Evolutionary conservation across 2,888 invertebrate species (phyloP).

Genomic region (Acrocyrtus sp.): DNA sequence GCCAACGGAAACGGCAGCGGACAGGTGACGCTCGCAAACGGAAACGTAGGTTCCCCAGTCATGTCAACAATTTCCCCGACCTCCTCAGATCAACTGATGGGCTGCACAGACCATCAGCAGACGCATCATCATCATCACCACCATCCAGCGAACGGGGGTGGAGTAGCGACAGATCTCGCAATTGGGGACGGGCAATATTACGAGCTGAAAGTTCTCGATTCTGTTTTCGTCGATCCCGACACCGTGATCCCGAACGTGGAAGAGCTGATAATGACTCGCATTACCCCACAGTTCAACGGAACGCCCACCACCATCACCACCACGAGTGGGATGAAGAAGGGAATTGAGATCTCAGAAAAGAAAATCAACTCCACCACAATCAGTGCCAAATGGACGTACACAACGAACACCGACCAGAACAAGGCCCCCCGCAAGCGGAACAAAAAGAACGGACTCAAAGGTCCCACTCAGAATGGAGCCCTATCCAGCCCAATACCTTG

Average conservation of each 20-base stretch:
- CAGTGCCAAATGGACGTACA: constrained; percentile 63
- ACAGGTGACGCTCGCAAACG: constrained; percentile 10
- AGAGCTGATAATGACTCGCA: constrained; percentile 61
- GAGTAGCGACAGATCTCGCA: constrained; percentile 31
- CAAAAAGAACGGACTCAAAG: constrained; percentile 44
- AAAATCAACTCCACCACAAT: constrained; percentile 61
- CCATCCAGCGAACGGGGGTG: neutral
- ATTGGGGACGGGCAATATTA: constrained; percentile 52
- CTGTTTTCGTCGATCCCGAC: constrained; percentile 55
- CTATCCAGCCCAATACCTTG: constrained; percentile 40
- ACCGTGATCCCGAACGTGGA: constrained; percentile 63
- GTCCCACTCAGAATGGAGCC: constrained; percentile 19
- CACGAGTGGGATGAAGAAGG: constrained; percentile 34
- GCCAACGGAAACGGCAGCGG: constrained; percentile 19
- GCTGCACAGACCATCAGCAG: neutral
- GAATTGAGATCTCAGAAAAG: constrained; percentile 54
- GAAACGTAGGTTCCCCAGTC: constrained; percentile 21
- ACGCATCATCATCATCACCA: no score
- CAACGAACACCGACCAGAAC: constrained; percentile 57
- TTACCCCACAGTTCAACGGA: constrained; percentile 54
- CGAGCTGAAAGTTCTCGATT: constrained; percentile 61
- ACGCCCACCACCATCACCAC: no score
- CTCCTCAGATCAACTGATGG: constrained; percentile 33
- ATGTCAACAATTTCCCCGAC: constrained; percentile 42
- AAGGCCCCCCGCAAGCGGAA: constrained; percentile 55